Conservation (phyloP, 2,888 invertebrate species). For the Lycophotia porphyrea region DNA sequence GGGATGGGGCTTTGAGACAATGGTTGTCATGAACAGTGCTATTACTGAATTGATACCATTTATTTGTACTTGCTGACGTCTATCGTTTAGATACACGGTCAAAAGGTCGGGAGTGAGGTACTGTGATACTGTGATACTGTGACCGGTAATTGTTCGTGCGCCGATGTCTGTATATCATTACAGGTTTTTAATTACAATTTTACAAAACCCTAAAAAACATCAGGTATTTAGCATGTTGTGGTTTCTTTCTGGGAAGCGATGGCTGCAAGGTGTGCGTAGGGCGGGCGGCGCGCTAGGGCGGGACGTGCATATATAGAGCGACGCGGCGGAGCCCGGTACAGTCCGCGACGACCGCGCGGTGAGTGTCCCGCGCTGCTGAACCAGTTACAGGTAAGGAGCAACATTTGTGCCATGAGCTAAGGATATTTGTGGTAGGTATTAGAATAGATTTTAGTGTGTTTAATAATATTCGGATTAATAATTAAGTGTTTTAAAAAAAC, state of each 20-base stretch:
- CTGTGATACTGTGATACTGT: too few relatives aligned
- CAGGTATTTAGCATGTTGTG: neutral
- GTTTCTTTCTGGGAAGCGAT: conserved; percentile 34
- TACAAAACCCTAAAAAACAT: conserved; percentile 17
- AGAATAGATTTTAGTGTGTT: neutral
- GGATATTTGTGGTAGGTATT: neutral
- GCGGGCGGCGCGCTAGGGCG: conserved; percentile 26
- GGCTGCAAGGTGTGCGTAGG: conserved; percentile 2
- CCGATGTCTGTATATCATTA: neutral
- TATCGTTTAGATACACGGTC: too few relatives aligned
- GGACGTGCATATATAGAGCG: conserved; percentile 48
- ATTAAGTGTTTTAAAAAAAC: neutral
- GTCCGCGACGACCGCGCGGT: conserved; percentile 34
- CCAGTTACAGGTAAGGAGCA: conserved; percentile 18
- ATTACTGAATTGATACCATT: too few relatives aligned
- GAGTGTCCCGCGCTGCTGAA: neutral
- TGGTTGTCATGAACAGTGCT: too few relatives aligned
- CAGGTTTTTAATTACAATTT: neutral
- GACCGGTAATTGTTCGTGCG: neutral
- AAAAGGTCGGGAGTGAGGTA: neutral
- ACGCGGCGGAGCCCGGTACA: conserved; percentile 18
- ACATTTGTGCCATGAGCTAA: neutral
- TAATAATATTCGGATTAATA: neutral
- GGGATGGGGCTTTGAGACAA: too few relatives aligned
- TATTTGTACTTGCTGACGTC: too few relatives aligned